A percentile compares a stretch with the other conserved stretches of the same genome.
Evolutionary conservation across 2,888 invertebrate genomes (phyloP).

Genomic region (Spilosoma lubricipeda): DNA sequence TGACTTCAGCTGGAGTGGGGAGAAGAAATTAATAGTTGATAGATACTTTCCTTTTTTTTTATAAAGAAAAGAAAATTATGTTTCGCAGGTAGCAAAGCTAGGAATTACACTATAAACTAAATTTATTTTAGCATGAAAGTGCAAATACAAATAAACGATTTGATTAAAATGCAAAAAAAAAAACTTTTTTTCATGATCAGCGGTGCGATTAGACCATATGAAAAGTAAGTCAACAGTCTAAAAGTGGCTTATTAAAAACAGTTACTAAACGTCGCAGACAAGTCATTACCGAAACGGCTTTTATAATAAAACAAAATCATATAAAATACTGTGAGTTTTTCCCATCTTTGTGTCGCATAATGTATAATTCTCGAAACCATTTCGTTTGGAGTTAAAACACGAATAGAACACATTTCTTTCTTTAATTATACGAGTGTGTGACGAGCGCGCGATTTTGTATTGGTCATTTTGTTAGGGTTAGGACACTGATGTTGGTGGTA

Average conservation of each 20-base stretch:
- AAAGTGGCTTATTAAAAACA: slow-evolving; percentile 46
- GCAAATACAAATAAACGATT: too few species aligned
- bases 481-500: slow-evolving; percentile 15
- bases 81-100: too few species aligned
- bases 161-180: too few species aligned
- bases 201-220: background rate
- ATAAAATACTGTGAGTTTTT: slow-evolving; percentile 39
- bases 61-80: too few species aligned
- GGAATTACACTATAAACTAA: too few species aligned
- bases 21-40: too few species aligned
- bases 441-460: slow-evolving; percentile 38
- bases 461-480: slow-evolving; percentile 24
- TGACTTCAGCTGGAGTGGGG: too few species aligned
- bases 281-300: slow-evolving; percentile 44
- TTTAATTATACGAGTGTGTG: slow-evolving; percentile 59
- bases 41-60: too few species aligned
- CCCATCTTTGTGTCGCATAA: slow-evolving; percentile 50
- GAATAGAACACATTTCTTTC: slow-evolving; percentile 68
- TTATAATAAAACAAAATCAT: slow-evolving; percentile 34
- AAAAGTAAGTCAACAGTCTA: slow-evolving; percentile 19
- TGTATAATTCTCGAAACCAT: slow-evolving; percentile 56
- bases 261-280: slow-evolving; percentile 40
- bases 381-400: slow-evolving; percentile 69
- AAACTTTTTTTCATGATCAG: too few species aligned
- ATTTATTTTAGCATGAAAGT: too few species aligned